A percentile compares a stretch with the other conserved stretches of the same genome.
phyloP scores from a whole-genome alignment of 2,888 invertebrate genomes.

The Nesidiocoris tenuis region DNA sequence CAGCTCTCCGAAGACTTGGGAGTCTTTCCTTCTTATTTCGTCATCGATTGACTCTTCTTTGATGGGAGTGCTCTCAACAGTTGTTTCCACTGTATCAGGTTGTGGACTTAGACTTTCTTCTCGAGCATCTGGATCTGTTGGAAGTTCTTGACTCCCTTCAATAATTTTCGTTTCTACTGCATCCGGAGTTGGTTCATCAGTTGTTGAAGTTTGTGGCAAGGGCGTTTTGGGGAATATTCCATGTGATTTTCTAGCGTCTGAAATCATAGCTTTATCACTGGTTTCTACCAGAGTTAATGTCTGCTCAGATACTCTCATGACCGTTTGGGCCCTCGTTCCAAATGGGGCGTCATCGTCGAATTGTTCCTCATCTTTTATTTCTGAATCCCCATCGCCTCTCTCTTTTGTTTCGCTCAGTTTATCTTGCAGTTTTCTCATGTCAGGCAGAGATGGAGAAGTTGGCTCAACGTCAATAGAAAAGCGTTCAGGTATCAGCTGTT shows the following conservation, averaged over 20 bases:
- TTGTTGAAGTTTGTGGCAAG: not conserved
- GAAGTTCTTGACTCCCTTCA: not conserved
- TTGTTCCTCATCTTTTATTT: not conserved
- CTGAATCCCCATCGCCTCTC: not conserved
- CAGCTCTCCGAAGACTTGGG: too few relatives aligned
- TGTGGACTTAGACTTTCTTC: not conserved
- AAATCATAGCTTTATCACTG: not conserved
- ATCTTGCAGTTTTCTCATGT: not conserved
- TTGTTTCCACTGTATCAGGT: not conserved
- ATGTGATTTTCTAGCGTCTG: not conserved
- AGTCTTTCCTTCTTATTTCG: too few relatives aligned
- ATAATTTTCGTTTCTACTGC: too few relatives aligned
- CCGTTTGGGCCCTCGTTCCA: not conserved
- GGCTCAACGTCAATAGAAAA: conserved; percentile 3
- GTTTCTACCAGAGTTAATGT: not conserved
- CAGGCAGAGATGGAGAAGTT: conserved; percentile 21
- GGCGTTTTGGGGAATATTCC: not conserved
- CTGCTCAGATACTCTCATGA: not conserved
- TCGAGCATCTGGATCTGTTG: not conserved
- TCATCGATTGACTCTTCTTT: too few relatives aligned
- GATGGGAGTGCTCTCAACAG: too few relatives aligned
- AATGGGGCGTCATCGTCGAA: not conserved
- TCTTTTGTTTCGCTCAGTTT: not conserved
- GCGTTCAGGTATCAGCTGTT: not conserved
- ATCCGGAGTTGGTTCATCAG: too few relatives aligned